phyloP scores from a whole-genome alignment of 2,888 invertebrate species.

The Phyllotreta striolata region DNA sequence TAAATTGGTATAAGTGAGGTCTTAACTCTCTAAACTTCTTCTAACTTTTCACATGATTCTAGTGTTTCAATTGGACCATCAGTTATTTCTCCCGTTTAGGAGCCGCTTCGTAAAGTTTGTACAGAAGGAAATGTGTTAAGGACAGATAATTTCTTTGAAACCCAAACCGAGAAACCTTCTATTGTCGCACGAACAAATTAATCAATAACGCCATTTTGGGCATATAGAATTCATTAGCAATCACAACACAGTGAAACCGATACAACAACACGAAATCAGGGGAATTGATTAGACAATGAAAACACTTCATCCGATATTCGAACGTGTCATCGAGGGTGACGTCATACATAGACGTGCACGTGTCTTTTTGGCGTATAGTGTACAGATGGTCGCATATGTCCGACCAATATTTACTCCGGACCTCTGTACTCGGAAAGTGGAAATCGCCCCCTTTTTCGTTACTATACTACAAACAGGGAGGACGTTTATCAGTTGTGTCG shows the following conservation, averaged over 20 bases:
- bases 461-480: constrained; percentile 5
- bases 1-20: no score
- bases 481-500: no score
- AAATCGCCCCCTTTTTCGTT: constrained; percentile 17
- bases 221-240: constrained; percentile 11
- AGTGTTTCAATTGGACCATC: no score
- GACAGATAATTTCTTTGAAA: no score
- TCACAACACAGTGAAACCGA: constrained; percentile 20
- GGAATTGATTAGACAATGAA: constrained; percentile 37
- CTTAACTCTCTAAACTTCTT: no score
- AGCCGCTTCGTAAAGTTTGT: no score
- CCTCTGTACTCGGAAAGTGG: background rate
- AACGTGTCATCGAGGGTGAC: constrained; percentile 35
- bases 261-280: constrained; percentile 28
- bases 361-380: constrained; percentile 34
- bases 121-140: no score
- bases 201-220: background rate
- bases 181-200: no score
- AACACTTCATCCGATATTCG: constrained; percentile 35
- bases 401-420: constrained; percentile 35
- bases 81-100: no score
- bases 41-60: no score
- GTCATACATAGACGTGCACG: constrained; percentile 38
- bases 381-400: constrained; percentile 43
- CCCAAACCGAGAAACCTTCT: no score